Percentiles rank a stretch among this genome's conserved stretches.
Conservation (phyloP, 1,140 invertebrate genomes). For the Aphelenchoides fujianensis region DNA sequence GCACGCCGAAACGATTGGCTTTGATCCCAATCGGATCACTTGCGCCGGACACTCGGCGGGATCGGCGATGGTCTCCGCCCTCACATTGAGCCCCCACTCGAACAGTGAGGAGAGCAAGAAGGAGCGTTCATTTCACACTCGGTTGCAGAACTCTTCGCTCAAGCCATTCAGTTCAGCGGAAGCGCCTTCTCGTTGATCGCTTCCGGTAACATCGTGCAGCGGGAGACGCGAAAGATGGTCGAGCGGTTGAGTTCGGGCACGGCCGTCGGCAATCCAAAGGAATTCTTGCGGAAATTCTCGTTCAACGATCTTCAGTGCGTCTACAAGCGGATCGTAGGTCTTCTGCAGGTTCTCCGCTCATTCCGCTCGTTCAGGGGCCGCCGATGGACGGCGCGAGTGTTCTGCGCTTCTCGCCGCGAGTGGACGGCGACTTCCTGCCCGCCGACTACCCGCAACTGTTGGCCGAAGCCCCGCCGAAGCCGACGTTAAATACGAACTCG, state of each 20-base stretch:
- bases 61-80: neutral
- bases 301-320: neutral
- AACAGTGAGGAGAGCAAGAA: too few species aligned
- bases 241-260: neutral
- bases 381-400: conserved; percentile 10
- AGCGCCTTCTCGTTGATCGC: neutral
- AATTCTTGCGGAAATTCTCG: neutral
- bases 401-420: neutral
- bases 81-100: neutral
- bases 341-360: neutral
- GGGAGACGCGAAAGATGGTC: conserved; percentile 13
- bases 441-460: conserved; percentile 11
- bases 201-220: neutral
- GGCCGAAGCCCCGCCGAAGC: neutral
- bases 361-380: neutral
- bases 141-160: conserved; percentile 10
- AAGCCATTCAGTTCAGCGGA: conserved; percentile 20
- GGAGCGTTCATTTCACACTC: too few species aligned
- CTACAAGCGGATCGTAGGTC: neutral
- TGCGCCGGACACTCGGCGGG: neutral
- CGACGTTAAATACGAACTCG: conserved; percentile 9
- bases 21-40: neutral
- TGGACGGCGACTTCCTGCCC: conserved; percentile 12
- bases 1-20: neutral
- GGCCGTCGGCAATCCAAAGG: neutral